These are phyloP conservation scores for Lasioglossum malachurum DNA, from an alignment of 2,888 invertebrate genomes.

Conservation along the genomic window DNA sequence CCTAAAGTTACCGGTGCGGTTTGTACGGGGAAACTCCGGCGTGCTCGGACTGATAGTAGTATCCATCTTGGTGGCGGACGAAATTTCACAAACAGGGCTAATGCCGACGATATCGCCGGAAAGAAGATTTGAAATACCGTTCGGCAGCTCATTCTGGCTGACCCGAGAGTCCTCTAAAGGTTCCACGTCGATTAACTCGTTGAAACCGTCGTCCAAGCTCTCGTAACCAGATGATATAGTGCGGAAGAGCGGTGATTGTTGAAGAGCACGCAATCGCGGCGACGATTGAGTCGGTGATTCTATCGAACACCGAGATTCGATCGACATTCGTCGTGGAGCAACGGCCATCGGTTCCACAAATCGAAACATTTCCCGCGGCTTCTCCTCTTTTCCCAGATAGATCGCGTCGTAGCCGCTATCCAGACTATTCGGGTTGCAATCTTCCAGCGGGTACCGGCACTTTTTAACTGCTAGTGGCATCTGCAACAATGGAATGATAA, in stretches of 20 bases:
- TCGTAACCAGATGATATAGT: constrained; percentile 87
- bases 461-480: constrained; percentile 49
- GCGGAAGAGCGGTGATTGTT: constrained; percentile 80
- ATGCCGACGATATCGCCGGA: constrained; percentile 85
- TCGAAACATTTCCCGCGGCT: constrained; percentile 72
- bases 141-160: constrained; percentile 84
- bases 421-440: constrained; percentile 86
- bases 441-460: constrained; percentile 85
- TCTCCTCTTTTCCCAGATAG: constrained; percentile 78
- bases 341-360: constrained; percentile 84
- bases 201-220: constrained; percentile 88
- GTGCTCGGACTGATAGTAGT: constrained; percentile 81
- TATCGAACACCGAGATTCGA: constrained; percentile 75
- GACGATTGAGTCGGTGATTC: constrained; percentile 76
- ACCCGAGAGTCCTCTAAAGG: constrained; percentile 81
- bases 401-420: constrained; percentile 87
- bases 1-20: constrained; percentile 66
- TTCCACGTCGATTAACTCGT: constrained; percentile 88
- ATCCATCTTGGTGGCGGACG: constrained; percentile 33
- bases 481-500: constrained; percentile 15
- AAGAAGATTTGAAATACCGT: constrained; percentile 87
- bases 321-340: constrained; percentile 81
- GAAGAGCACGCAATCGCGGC: constrained; percentile 62
- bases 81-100: constrained; percentile 51
- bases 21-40: constrained; percentile 84